phyloP scores from a whole-genome alignment of 1,140 invertebrate genomes.

The Cyclina sinensis region DNA sequence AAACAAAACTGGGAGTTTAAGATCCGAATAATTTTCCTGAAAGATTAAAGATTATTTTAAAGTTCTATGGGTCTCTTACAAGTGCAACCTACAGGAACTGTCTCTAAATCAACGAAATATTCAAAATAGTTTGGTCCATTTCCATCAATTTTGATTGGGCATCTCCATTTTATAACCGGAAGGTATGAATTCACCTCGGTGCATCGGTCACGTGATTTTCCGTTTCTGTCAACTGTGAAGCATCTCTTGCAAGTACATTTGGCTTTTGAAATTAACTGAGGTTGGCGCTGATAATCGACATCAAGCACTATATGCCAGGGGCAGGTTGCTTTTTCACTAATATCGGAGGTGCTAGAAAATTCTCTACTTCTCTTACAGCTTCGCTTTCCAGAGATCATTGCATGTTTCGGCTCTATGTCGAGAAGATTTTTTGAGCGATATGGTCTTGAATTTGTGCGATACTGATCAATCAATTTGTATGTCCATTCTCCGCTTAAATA shows the following conservation, averaged over 20 bases:
- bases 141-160: not conserved
- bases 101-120: not conserved
- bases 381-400: not conserved
- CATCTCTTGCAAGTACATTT: constrained; percentile 33
- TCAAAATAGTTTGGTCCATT: no score
- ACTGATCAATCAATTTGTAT: not conserved
- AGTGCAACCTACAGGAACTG: constrained; percentile 6
- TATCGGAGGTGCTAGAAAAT: not conserved
- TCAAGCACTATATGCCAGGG: constrained; percentile 40
- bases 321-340: constrained; percentile 6
- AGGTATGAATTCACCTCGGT: not conserved
- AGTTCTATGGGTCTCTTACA: not conserved
- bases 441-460: not conserved
- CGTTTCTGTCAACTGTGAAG: not conserved
- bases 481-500: not conserved
- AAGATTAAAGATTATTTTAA: no score
- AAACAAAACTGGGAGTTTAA: no score
- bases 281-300: constrained; percentile 16
- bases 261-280: constrained; percentile 10
- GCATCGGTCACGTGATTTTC: not conserved
- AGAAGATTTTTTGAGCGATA: not conserved
- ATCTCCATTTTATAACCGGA: constrained; percentile 17
- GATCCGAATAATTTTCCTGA: no score
- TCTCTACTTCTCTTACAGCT: not conserved
- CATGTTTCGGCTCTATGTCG: not conserved